These are phyloP conservation scores for Noctua comes DNA, from an alignment of 2,888 invertebrate species.

Conservation along the genomic window DNA sequence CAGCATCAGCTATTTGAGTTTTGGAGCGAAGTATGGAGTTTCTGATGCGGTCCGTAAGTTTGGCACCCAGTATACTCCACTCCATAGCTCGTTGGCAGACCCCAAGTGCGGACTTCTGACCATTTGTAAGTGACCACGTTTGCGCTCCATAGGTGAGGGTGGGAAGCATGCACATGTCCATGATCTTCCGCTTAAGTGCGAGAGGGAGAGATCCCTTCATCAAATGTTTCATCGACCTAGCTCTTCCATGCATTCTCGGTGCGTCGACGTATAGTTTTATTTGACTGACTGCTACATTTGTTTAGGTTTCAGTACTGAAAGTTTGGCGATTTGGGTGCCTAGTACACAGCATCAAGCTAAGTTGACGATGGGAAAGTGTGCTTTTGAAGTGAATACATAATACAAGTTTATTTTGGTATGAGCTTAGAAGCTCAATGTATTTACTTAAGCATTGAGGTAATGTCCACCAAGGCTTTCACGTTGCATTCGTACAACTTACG, in stretches of 20 bases:
- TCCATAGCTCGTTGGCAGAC: no score
- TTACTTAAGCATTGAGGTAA: constrained; percentile 24
- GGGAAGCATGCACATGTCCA: no score
- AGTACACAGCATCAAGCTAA: background rate
- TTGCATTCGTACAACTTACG: background rate
- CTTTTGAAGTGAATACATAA: background rate
- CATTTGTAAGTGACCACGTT: no score
- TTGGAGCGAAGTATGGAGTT: no score
- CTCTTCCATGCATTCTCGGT: no score
- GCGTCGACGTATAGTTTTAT: background rate
- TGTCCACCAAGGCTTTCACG: background rate
- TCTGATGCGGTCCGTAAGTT: no score
- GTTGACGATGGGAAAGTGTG: background rate
- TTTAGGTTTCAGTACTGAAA: background rate
- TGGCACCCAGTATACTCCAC: no score
- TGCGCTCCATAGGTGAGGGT: background rate
- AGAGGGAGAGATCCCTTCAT: no score
- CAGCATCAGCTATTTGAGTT: no score
- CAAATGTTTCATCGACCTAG: no score
- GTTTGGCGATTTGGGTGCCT: background rate
- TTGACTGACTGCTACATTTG: background rate
- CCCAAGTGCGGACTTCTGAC: no score
- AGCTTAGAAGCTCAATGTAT: constrained; percentile 7
- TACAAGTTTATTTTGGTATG: constrained; percentile 10
- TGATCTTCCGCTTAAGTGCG: no score